Percentiles rank a stretch among this genome's conserved stretches.
Conservation (phyloP, 30 jellyfish, hydroid and myxozoan species). For the Hydractinia symbiolongicarpus region DNA sequence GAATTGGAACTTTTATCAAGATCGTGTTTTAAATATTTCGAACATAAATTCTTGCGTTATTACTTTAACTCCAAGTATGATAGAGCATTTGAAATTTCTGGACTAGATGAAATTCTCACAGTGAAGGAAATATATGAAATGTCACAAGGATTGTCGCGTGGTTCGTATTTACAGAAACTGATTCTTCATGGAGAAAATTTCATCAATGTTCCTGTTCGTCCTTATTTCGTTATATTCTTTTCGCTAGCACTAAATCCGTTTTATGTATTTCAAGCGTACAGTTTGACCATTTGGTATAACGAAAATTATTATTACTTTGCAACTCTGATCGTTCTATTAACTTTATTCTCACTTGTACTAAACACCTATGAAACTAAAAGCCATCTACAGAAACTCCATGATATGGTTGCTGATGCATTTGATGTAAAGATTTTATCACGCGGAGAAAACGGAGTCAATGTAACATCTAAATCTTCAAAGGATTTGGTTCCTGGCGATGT, state of each 20-base stretch:
- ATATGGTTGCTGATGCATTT: conserved; percentile 26
- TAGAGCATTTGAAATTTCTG: not conserved
- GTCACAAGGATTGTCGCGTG: conserved; percentile 18
- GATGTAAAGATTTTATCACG: not conserved
- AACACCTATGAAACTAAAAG: conserved; percentile 30
- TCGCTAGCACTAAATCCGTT: conserved; percentile 29
- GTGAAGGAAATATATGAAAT: not conserved
- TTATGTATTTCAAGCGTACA: conserved; percentile 34
- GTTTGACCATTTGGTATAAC: conserved; percentile 32
- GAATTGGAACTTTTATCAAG: not conserved
- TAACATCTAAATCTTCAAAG: conserved; percentile 26
- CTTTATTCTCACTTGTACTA: conserved; percentile 15
- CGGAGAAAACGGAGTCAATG: not conserved
- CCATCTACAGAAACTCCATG: conserved; percentile 20
- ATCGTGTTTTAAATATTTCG: conserved; percentile 20
- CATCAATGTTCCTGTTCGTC: conserved; percentile 26
- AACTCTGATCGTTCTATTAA: conserved; percentile 14
- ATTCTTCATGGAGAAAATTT: conserved; percentile 17
- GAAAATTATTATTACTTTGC: conserved; percentile 33
- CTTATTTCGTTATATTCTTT: conserved; percentile 8
- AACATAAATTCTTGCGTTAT: conserved; percentile 31
- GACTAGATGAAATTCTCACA: conserved; percentile 6
- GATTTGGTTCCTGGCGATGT: conserved; percentile 52
- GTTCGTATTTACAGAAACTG: not conserved
- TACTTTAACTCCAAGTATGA: conserved; percentile 8